These are phyloP conservation scores for Capromys pilorides DNA, from an alignment of 2,797 vertebrate genomes.

Conservation along the genomic window DNA sequence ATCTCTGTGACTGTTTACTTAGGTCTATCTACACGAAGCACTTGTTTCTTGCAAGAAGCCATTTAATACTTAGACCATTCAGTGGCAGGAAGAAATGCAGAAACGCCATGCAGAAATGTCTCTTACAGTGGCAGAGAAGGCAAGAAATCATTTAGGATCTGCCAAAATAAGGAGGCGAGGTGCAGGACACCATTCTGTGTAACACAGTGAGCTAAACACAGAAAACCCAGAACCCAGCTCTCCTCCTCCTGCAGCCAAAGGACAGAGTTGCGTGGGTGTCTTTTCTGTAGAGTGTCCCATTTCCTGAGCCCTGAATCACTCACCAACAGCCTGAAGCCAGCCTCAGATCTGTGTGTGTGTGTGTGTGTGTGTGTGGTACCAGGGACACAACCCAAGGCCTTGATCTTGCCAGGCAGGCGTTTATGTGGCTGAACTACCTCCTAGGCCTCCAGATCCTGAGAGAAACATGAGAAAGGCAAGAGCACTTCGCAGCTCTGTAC, in stretches of 20 bases:
- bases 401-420: no score
- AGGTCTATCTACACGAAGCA: conserved; percentile 70
- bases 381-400: no score
- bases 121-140: background rate
- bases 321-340: background rate
- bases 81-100: conserved; percentile 30
- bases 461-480: background rate
- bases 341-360: no score
- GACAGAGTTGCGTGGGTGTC: background rate
- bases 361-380: no score
- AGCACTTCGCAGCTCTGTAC: background rate
- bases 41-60: conserved; percentile 64
- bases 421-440: no score
- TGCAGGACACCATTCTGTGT: background rate
- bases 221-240: background rate
- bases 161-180: background rate
- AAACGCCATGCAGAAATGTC: conserved; percentile 24
- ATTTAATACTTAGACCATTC: conserved; percentile 70
- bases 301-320: background rate
- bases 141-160: background rate
- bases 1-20: conserved; percentile 73
- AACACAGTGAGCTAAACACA: background rate
- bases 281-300: background rate
- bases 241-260: background rate
- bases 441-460: background rate